These are phyloP conservation scores for Synodontis membranacea DNA, from an alignment of 2,113 vertebrate species.

Conservation along the genomic window DNA sequence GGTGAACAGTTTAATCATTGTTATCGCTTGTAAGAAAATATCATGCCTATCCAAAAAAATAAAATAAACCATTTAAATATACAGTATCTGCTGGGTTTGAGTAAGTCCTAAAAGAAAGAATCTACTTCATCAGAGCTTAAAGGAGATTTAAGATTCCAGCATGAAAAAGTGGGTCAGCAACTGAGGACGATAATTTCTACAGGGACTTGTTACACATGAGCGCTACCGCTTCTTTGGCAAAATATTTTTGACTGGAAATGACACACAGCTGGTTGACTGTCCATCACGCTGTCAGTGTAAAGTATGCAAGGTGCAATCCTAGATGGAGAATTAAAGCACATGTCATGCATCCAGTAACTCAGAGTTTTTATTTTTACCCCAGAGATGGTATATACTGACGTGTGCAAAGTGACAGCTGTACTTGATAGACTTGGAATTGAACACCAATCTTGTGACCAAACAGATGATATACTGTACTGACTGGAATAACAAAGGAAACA, in stretches of 20 bases:
- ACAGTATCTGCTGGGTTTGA: background rate
- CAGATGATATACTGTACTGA: background rate
- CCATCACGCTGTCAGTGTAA: background rate
- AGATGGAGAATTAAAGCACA: background rate
- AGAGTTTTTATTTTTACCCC: background rate
- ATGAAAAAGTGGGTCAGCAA: conserved; percentile 28
- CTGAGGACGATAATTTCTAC: background rate
- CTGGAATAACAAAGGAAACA: background rate
- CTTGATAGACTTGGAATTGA: background rate
- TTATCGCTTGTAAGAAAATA: background rate
- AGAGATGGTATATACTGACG: background rate
- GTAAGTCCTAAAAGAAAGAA: background rate
- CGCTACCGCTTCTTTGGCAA: background rate
- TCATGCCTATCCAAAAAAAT: background rate
- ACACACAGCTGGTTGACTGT: background rate
- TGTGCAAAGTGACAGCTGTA: background rate
- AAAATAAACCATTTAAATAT: background rate
- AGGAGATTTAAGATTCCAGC: conserved; percentile 16
- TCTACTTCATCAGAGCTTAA: background rate
- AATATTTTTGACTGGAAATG: background rate
- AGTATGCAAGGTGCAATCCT: background rate
- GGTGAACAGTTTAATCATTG: background rate
- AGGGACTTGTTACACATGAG: background rate
- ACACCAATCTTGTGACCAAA: background rate
- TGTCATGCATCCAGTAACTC: background rate